These are phyloP conservation scores for Mongoloraphidia duomilia DNA, from an alignment of 2,888 invertebrate genomes.

Conservation along the genomic window DNA sequence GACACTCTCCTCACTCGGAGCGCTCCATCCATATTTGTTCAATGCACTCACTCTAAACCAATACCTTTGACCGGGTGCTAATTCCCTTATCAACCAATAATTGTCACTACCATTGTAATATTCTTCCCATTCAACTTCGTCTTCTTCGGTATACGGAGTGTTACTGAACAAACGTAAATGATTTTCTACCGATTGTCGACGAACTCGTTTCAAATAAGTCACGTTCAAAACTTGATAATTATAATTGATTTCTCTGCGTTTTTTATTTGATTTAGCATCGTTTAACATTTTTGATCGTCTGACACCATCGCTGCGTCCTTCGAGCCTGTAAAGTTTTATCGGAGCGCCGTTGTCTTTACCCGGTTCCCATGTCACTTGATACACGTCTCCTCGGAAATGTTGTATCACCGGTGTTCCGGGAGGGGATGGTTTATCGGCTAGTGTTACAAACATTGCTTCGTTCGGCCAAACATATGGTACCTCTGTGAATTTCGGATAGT, in stretches of 20 bases:
- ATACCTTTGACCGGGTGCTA: constrained; percentile 45
- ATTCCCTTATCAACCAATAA: constrained; percentile 63
- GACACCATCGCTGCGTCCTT: constrained; percentile 33
- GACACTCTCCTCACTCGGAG: constrained; percentile 53
- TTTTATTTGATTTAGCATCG: constrained; percentile 9
- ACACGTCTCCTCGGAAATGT: constrained; percentile 54
- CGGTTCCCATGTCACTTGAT: constrained; percentile 69
- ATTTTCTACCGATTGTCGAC: constrained; percentile 1
- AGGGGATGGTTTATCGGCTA: constrained; percentile 63
- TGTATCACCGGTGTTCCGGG: constrained; percentile 66
- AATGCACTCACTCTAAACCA: constrained; percentile 63
- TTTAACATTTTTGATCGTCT: constrained; percentile 7
- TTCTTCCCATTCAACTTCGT: constrained; percentile 39
- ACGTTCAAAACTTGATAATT: no score
- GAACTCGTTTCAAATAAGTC: no score
- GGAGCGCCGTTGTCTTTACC: constrained; percentile 63
- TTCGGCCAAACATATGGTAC: constrained; percentile 54
- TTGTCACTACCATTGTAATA: constrained; percentile 67
- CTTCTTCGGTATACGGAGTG: constrained; percentile 40
- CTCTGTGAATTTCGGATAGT: constrained; percentile 43
- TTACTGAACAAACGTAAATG: constrained; percentile 13
- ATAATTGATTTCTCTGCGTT: constrained; percentile 14
- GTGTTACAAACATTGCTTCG: constrained; percentile 31
- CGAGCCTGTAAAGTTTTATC: constrained; percentile 59
- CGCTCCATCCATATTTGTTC: constrained; percentile 72